Conservation (phyloP, 1,140 invertebrate species). For the Drosophila parvula region DNA sequence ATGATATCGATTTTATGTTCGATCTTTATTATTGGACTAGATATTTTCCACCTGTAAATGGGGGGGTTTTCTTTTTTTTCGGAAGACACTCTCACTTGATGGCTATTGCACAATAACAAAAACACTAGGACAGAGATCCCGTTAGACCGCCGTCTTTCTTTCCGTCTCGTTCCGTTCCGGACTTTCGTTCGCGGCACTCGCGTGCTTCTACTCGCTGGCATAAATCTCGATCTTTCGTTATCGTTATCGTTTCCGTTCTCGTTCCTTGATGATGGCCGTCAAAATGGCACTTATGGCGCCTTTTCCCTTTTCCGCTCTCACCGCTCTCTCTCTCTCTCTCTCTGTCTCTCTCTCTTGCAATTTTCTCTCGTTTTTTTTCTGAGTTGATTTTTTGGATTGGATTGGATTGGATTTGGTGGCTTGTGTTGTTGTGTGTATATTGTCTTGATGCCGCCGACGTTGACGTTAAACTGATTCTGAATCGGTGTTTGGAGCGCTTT, state of each 20-base stretch:
- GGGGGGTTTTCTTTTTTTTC: neutral
- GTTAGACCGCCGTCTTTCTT: constrained; percentile 15
- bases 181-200: constrained; percentile 16
- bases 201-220: constrained; percentile 32
- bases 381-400: constrained; percentile 35
- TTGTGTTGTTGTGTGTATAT: constrained; percentile 64
- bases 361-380: constrained; percentile 37
- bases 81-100: constrained; percentile 33
- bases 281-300: constrained; percentile 11
- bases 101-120: constrained; percentile 29
- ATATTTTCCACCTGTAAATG: neutral
- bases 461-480: constrained; percentile 82
- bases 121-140: constrained; percentile 26
- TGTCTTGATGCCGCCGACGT: constrained; percentile 81
- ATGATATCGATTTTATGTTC: too few relatives aligned
- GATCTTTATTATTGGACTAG: neutral
- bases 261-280: constrained; percentile 17
- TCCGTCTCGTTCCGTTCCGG: constrained; percentile 9
- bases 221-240: constrained; percentile 41
- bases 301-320: constrained; percentile 1
- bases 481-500: constrained; percentile 76
- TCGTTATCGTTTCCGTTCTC: constrained; percentile 32
- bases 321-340: neutral
- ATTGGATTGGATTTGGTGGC: constrained; percentile 23
- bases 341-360: constrained; percentile 1